phyloP scores from a whole-genome alignment of 2,113 vertebrate genomes.

The Bungarus multicinctus region DNA sequence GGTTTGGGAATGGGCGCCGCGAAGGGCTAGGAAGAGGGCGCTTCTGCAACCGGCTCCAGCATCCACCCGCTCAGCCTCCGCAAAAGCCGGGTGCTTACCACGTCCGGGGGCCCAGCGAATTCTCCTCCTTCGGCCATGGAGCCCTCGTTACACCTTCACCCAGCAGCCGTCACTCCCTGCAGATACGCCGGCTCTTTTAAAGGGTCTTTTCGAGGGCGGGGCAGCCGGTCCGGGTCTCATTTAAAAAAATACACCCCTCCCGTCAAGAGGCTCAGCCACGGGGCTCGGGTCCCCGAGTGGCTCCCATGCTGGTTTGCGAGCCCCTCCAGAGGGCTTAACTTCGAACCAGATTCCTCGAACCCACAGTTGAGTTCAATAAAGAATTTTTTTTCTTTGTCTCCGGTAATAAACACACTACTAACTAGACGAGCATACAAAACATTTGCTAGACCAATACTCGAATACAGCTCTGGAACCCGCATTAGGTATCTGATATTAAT shows the following conservation, averaged over 20 bases:
- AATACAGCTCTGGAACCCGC: too few relatives aligned
- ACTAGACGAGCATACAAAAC: too few relatives aligned
- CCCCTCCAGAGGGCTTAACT: too few relatives aligned
- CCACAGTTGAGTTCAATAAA: not conserved
- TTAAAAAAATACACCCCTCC: not conserved
- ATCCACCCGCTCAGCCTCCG: not conserved
- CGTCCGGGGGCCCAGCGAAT: not conserved
- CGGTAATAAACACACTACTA: too few relatives aligned
- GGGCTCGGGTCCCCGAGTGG: not conserved
- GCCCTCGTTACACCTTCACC: not conserved
- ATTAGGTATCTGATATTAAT: too few relatives aligned
- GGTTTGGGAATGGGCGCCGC: not conserved
- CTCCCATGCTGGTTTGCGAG: not conserved
- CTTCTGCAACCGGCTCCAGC: not conserved
- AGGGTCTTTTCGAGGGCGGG: not conserved
- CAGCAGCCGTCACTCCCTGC: not conserved
- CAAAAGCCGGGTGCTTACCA: not conserved
- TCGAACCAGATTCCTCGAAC: not conserved
- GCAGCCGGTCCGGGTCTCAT: not conserved
- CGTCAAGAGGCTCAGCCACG: not conserved
- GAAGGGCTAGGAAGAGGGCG: too few relatives aligned
- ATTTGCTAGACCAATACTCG: too few relatives aligned
- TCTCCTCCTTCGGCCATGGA: slow-evolving; percentile 13
- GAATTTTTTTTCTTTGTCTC: too few relatives aligned
- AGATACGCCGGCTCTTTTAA: not conserved